A percentile compares a stretch with the other conserved stretches of the same genome.
Evolutionary conservation across 2,113 vertebrate species (phyloP).

Genomic region (Xiphophorus couchianus): DNA sequence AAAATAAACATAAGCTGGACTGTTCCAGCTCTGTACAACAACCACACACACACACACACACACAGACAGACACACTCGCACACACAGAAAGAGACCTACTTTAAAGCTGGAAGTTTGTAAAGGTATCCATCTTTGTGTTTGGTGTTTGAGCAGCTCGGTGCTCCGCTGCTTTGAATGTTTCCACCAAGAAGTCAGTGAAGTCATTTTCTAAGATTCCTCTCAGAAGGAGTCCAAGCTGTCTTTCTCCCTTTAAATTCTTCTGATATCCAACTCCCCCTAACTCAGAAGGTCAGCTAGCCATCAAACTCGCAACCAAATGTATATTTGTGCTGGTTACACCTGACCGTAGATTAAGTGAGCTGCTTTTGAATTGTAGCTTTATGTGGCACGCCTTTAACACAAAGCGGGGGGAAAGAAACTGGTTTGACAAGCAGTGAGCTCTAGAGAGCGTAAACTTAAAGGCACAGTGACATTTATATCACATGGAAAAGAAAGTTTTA

Average conservation of each 20-base stretch:
- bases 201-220: conserved; percentile 50
- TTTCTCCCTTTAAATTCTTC: neutral
- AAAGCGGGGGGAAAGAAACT: conserved; percentile 54
- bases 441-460: conserved; percentile 13
- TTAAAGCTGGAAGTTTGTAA: conserved; percentile 70
- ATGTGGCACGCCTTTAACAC: conserved; percentile 48
- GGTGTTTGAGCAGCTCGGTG: conserved; percentile 51
- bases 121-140: conserved; percentile 76
- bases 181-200: conserved; percentile 51
- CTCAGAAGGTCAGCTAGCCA: conserved; percentile 18
- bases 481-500: neutral
- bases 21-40: neutral
- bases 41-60: neutral
- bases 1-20: conserved; percentile 32
- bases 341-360: conserved; percentile 23
- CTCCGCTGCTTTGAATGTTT: conserved; percentile 55
- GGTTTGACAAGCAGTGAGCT: conserved; percentile 65
- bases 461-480: neutral
- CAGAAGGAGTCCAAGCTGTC: conserved; percentile 1
- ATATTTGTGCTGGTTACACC: conserved; percentile 38
- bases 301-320: conserved; percentile 17
- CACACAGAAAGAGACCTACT: conserved; percentile 64
- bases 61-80: too few species aligned
- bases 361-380: conserved; percentile 59
- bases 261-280: neutral